Conservation (phyloP, 2,888 invertebrate species). For the Petrolisthes cinctipes region DNA sequence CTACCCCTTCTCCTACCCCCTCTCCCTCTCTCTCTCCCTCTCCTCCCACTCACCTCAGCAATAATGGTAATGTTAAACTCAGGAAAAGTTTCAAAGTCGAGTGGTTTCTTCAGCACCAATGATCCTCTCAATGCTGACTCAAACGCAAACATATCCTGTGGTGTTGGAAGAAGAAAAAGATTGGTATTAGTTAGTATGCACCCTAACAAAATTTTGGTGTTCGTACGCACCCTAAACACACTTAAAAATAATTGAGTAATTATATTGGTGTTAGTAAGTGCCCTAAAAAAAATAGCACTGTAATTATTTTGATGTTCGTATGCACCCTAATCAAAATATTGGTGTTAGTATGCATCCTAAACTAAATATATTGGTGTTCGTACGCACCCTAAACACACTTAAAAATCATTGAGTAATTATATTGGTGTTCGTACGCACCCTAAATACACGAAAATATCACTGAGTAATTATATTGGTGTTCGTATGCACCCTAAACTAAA, state of each 20-base stretch:
- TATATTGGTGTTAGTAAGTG: neutral
- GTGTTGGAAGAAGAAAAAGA: neutral
- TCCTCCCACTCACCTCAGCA: conserved; percentile 71
- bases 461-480: no score
- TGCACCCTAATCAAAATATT: neutral
- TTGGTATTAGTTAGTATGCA: neutral
- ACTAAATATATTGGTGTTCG: no score
- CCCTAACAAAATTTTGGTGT: neutral
- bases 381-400: no score
- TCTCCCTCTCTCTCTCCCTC: neutral
- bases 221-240: no score
- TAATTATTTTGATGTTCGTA: no score
- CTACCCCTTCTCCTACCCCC: no score
- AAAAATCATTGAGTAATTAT: neutral
- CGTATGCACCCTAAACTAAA: neutral
- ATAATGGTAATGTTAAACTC: conserved; percentile 82
- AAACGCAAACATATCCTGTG: conserved; percentile 61
- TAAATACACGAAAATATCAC: neutral
- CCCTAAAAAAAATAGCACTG: neutral
- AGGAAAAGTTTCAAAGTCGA: conserved; percentile 85
- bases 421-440: neutral
- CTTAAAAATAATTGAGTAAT: neutral
- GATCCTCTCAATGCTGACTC: conserved; percentile 82
- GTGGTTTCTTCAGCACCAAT: conserved; percentile 81
- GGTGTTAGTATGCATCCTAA: neutral